A percentile compares a stretch with the other conserved stretches of the same genome.
These are phyloP conservation scores for Drosophila lowei DNA, from an alignment of 1,140 invertebrate species.

Conservation along the genomic window DNA sequence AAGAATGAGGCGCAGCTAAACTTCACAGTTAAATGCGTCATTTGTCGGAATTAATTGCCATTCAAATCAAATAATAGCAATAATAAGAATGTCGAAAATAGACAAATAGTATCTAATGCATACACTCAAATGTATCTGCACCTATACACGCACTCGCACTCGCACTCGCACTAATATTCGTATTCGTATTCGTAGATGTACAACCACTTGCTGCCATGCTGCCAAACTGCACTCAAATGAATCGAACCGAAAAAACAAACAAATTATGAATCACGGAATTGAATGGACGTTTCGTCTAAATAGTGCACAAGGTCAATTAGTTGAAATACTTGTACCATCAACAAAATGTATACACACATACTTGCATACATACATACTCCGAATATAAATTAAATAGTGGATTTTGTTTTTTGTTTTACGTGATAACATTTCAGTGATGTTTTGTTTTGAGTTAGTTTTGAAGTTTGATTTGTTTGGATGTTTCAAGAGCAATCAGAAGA, in stretches of 20 bases:
- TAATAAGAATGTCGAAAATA: constrained; percentile 33
- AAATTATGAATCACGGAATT: constrained; percentile 67
- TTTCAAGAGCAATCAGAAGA: constrained; percentile 3
- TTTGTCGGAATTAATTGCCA: constrained; percentile 62
- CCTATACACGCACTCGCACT: too few species aligned
- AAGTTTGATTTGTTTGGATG: constrained; percentile 10
- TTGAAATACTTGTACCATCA: constrained; percentile 53
- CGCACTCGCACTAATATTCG: too few species aligned
- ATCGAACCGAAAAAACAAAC: constrained; percentile 2
- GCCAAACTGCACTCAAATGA: constrained; percentile 44
- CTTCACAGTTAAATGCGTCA: constrained; percentile 60
- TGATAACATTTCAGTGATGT: constrained; percentile 31
- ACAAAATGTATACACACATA: constrained; percentile 46
- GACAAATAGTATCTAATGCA: constrained; percentile 13
- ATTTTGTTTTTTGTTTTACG: constrained; percentile 11
- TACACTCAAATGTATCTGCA: constrained; percentile 17
- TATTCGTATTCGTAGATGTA: neutral
- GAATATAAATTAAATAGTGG: constrained; percentile 34
- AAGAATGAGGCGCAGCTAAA: constrained; percentile 4
- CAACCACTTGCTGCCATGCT: constrained; percentile 34
- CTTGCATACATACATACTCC: too few species aligned
- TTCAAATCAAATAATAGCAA: constrained; percentile 47
- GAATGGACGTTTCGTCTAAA: constrained; percentile 61
- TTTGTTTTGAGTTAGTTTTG: constrained; percentile 9
- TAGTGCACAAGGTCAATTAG: constrained; percentile 79